Base-by-base conservation (phyloP, 2,888 invertebrate species). In the Mythimna loreyi region DNA sequence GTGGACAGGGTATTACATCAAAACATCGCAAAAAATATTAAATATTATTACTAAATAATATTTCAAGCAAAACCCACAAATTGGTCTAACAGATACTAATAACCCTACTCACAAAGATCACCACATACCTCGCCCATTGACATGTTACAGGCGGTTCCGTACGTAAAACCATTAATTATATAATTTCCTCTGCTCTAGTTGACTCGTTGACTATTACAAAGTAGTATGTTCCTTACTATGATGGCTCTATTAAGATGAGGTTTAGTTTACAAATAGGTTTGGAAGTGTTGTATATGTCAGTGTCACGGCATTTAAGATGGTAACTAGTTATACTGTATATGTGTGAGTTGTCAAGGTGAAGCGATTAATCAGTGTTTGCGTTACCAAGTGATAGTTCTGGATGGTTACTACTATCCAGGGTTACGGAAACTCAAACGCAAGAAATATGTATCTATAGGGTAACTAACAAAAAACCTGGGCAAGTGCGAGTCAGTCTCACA, bases 211-310 rank as follows among this genome's bases (percentile, higher is more conserved):
- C 55, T 78, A 40, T 50, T 64, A 75, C 79, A 65, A 60, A 73
- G 59, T 78, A 23, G 58, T 53, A 49, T 45, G 30, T 74, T 75
- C 66, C 78, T 73, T 65, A 57, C 58, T 47, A 9, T 60, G 50
- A 75, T 74, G 33, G 55, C 59, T 78, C 56, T 57, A 19, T 75
- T 60, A 33, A 40, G 25, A 55, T 74, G 62, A 23, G 43, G 23
- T 69, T 76, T 30, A 49, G 62, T 72, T 66, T 56, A 74, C 74
- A 47, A 75, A 75, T 75, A 59, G 36, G 53, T 60, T 64, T 62
- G 25, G 28, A 73, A 56, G 59, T 76, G 77, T 55, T 30, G 36
- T 23, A 47, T 76, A 53, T 72, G 58, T 76, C 60, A 76, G 53
- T 72, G 77, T 58, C 71, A 11, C 3, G n/a, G 5, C 4, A 19